phyloP scores from a whole-genome alignment of 92 coral and sea anemone species.

The Bergia puertoricense region DNA sequence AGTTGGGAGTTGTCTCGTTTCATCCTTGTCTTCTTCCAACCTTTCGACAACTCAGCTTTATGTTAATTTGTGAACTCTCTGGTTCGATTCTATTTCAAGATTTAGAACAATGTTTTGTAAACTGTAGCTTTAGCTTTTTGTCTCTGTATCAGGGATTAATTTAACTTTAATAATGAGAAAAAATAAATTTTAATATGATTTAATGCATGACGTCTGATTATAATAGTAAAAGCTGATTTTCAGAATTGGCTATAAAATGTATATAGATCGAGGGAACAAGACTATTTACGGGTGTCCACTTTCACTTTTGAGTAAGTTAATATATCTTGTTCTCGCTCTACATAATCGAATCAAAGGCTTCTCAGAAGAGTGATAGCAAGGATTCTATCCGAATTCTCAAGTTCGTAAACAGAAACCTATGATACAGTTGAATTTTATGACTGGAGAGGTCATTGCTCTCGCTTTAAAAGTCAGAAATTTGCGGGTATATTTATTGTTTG shows the following conservation, averaged over 20 bases:
- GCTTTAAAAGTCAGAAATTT: slow-evolving; percentile 14
- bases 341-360: slow-evolving; percentile 12
- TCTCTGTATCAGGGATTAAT: slow-evolving; percentile 5
- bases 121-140: background rate
- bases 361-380: background rate
- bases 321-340: background rate
- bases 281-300: slow-evolving; percentile 3
- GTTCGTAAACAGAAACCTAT: background rate
- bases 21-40: background rate
- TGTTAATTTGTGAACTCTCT: background rate
- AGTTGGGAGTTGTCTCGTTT: slow-evolving; percentile 19
- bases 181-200: background rate
- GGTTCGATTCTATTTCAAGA: background rate
- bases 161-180: slow-evolving; percentile 5
- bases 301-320: slow-evolving; percentile 9
- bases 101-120: background rate
- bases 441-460: background rate
- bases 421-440: background rate
- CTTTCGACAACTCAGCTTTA: background rate
- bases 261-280: background rate
- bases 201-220: background rate
- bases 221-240: background rate
- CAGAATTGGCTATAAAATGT: background rate
- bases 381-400: background rate
- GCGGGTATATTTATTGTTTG: slow-evolving; percentile 4